Base-by-base conservation (phyloP, 2,113 vertebrate species). In the Tachycineta bicolor region DNA sequence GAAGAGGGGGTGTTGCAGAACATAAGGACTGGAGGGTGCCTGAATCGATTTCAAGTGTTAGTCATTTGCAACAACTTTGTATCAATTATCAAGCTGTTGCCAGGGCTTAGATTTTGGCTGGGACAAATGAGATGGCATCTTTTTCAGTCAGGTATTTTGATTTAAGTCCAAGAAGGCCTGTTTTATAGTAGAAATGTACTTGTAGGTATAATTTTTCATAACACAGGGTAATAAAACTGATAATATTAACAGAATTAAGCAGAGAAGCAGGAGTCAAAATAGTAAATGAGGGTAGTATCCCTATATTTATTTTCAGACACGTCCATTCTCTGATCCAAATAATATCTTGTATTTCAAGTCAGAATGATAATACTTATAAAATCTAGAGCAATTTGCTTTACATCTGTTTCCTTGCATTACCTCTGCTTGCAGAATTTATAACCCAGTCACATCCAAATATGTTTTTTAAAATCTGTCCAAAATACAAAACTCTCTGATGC, bases 401-500 rank as follows among this genome's bases (percentile, higher is more conserved):
- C 5, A 21, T 75, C 68, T 89, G n/a, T 85, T 95, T 69, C 67
- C 52, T 80, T 68, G 31, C 31, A 39, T 78, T 88, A 29, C 43
- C 28, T 87, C 60, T 81, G 39, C 50, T 89, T 26, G 26, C 31
- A 76, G 81, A 71, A 49, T 96, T 80, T 65, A 34, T 74, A 95
- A 65, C 41, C 41, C 39, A 70, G 33, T 90, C 76, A 71, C 64
- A 86, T 86, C 34, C 58, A 75, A 91, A 71, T 91, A 94, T 56
- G 43, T 86, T 31, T 53, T 93, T 90, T 78, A 59, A 84, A 95
- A 65, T 91, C 83, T 89, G 56, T 83, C 74, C 23, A 62, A 97
- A 94, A 81, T 73, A 63, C 11, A 92, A 90, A 97, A 83, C 49
- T 93, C 94, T 82, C 62, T 70, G 44, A 63, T 88, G 75, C 95